Evolutionary conservation across 2,888 invertebrate genomes (phyloP).

Genomic region (Cylindroiulus punctatus): DNA sequence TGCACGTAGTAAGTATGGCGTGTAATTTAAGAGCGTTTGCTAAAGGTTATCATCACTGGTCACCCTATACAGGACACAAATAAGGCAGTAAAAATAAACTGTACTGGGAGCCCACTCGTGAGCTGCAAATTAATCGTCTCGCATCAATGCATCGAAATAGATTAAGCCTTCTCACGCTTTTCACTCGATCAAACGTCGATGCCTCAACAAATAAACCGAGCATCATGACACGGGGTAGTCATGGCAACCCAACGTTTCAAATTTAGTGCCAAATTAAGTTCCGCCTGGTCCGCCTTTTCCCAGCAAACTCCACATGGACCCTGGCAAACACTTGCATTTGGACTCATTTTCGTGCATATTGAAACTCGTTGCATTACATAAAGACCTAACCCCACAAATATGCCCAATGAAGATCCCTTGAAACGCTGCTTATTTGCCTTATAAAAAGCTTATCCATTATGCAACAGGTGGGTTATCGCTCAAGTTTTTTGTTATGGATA

Average conservation of each 20-base stretch:
- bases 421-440: too few species aligned
- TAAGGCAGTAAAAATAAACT: neutral
- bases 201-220: neutral
- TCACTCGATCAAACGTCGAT: neutral
- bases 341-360: too few species aligned
- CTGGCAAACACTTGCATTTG: too few species aligned
- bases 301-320: too few species aligned
- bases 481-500: neutral
- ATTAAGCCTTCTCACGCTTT: neutral
- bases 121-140: neutral
- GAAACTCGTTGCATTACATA: too few species aligned
- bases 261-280: conserved; percentile 9
- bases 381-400: too few species aligned
- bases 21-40: too few species aligned
- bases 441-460: neutral
- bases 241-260: conserved; percentile 29
- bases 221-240: neutral
- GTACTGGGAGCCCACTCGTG: neutral
- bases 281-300: neutral
- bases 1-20: too few species aligned
- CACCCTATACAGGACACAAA: too few species aligned
- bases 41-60: too few species aligned
- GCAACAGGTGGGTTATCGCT: conserved; percentile 31
- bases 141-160: neutral
- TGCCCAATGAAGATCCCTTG: too few species aligned